Evolutionary conservation across 2,888 invertebrate species (phyloP), one percentile per base, ranked within the genome.

Genomic region (Diplazon laetatorius): DNA sequence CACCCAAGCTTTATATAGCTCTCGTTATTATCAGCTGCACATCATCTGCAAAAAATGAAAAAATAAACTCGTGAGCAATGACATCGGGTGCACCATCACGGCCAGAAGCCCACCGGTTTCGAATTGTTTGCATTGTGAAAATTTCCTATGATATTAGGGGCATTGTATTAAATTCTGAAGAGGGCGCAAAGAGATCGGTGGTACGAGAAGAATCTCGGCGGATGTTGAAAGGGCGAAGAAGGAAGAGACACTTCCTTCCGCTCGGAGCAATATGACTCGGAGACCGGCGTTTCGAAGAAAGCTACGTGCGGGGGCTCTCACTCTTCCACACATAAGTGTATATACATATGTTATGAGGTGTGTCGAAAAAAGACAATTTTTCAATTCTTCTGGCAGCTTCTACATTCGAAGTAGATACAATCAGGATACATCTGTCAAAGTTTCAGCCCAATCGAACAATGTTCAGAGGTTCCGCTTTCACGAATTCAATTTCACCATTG

Each of bases 111-210:
- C n/a, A 16, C 59, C 65, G 75, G 82, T 82, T 86, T 88, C 82
- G 83, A 87, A 88, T 87, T 85, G 86, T 87, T 87, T 86, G 87
- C 86, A 88, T 88, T 87, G 86, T 86, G 79, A 83, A 84, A 83
- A 87, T 87, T 84, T 84, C 84, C 85, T 85, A 83, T 85, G 84
- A 87, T 87, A 87, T 88, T 87, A 86, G 84, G n/a, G n/a, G 87
- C 83, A 86, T 88, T 88, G 86, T 88, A 87, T 88, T 87, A 88
- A 88, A 87, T 88, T 88, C 85, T 83, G 83, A 84, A 85, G 86
- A 84, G 82, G n/a, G 82, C 84, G 80, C 77, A 80, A 77, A 74
- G 79, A 74, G 79, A 70, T 68, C 48, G 71, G 62, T 63, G 68
- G 77, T 46, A 72, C 30, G 76, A 65, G 80, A 74, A 62, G 66